Base-by-base conservation (phyloP, 2,888 invertebrate genomes). In the Lasioglossum malachurum region DNA sequence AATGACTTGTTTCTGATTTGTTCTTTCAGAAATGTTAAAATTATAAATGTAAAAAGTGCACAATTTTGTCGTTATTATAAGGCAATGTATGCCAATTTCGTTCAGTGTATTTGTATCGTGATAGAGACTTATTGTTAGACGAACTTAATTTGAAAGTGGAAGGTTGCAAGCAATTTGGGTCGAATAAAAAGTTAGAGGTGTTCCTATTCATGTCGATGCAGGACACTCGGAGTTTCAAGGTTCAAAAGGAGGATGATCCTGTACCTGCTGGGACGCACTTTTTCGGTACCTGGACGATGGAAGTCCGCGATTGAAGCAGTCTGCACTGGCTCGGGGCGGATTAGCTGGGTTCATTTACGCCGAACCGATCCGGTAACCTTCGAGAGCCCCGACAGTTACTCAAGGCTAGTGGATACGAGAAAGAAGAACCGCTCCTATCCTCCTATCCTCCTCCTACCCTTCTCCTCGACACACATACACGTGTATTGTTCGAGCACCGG, bases 271-370 rank as follows among this genome's bases (percentile, higher is more conserved):
- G 31, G 16, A 38, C 41, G 44, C n/a, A 31, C 49, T 69, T 69
- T 80, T 69, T 78, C 60, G 60, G 57, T 78, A 71, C 57, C 67
- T 69, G 72, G 49, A n/a, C 16, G 53, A 35, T 19, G 27, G 49
- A 78, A 75, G 53, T 27, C n/a, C 27, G 35, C 60, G 76, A 75
- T 64, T 27, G 76, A 38, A 77, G 44, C 84, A 31, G 75, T 78
- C 78, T 71, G 69, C 83, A 69, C 69, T 83, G 82, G 78, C 85
- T 90, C 64, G 75, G 76, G 80, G 73, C 72, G 82, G 82, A 90
- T 90, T 90, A 90, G 80, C 60, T 74, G 85, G 79, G 85, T 90
- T 90, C 87, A 79, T 90, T 90, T 88, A 90, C 87, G 78, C 83
- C 84, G 79, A 82, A 85, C 78, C 82, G 77, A 90, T 90, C 85